These are phyloP conservation scores for human DNA, from an alignment of 2,113 vertebrate genomes.

Conservation along the genomic window GRCh38 chr9:14215501-14216000, in stretches of 20 bases:
- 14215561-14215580: not conserved
- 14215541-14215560: not conserved
- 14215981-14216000: not conserved
- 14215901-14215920: not conserved
- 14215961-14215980: not conserved
- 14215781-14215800: slow-evolving; percentile 30
- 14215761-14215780: not conserved
- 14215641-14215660: not conserved
- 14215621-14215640: slow-evolving; percentile 41
- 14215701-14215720: not conserved
- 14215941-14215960: not conserved
- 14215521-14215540: not conserved
- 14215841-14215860: not conserved
- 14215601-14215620: not conserved
- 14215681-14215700: not conserved
- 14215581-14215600: not conserved
- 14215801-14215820: slow-evolving; percentile 9
- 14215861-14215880: not conserved
- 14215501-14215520: slow-evolving; percentile 6
- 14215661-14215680: not conserved
- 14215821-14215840: slow-evolving; percentile 24
- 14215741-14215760: not conserved
- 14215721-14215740: not conserved
- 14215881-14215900: not conserved
- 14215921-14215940: slow-evolving; percentile 20